Percentiles rank a stretch among this genome's conserved stretches.
These are phyloP conservation scores for Platypus cylindrus DNA, from an alignment of 2,888 invertebrate species.

Conservation along the genomic window DNA sequence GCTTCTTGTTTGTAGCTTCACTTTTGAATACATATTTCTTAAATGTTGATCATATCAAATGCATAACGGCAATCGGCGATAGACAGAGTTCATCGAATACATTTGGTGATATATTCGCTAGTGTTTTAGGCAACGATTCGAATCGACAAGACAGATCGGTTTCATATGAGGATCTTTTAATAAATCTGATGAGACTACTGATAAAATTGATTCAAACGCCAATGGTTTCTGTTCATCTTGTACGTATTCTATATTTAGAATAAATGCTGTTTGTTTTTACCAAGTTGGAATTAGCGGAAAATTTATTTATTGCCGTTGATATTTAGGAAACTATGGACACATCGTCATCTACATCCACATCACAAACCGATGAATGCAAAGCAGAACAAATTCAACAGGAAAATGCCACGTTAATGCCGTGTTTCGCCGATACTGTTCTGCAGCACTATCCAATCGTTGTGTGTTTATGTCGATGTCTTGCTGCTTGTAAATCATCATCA, in stretches of 20 bases:
- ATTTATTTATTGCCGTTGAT: constrained; percentile 4
- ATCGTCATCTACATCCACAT: constrained; percentile 32
- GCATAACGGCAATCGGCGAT: constrained; percentile 41
- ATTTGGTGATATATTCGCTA: constrained; percentile 66
- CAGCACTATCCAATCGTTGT: constrained; percentile 73
- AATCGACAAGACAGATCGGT: constrained; percentile 51
- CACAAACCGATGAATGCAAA: constrained; percentile 79
- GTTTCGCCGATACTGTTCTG: constrained; percentile 61
- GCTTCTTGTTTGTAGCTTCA: constrained; percentile 18
- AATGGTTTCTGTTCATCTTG: constrained; percentile 35
- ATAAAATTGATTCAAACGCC: constrained; percentile 50
- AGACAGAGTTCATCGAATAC: constrained; percentile 42
- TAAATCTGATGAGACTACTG: constrained; percentile 54
- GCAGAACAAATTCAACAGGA: constrained; percentile 46
- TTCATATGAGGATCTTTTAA: constrained; percentile 57
- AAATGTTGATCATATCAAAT: constrained; percentile 42
- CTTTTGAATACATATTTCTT: constrained; percentile 42
- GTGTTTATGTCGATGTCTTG: constrained; percentile 65
- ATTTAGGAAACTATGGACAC: constrained; percentile 35
- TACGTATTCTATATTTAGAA: constrained; percentile 5
- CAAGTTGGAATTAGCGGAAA: neutral
- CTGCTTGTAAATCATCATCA: constrained; percentile 60
- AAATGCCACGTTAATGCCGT: constrained; percentile 38
- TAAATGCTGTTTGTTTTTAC: neutral
- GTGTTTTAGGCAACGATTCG: constrained; percentile 51